phyloP scores from a whole-genome alignment of 2,888 invertebrate genomes.

The Cylindroiulus punctatus region DNA sequence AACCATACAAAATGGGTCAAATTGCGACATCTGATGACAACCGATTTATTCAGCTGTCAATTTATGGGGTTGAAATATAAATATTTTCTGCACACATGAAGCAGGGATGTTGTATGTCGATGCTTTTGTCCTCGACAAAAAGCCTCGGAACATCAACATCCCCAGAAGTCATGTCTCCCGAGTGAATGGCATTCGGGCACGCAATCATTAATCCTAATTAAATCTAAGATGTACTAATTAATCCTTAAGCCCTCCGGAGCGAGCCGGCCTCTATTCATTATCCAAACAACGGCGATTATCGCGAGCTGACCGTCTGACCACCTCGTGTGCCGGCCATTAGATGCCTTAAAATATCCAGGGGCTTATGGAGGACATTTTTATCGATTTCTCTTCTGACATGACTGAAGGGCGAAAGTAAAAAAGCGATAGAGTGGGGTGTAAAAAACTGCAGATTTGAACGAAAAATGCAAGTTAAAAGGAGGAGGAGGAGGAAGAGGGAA shows the following conservation, averaged over 20 bases:
- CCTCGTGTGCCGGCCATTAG: background rate
- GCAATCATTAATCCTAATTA: conserved; percentile 30
- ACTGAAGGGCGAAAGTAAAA: conserved; percentile 37
- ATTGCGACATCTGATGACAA: too few species aligned
- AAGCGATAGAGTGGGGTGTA: conserved; percentile 31
- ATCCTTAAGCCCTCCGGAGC: conserved; percentile 4
- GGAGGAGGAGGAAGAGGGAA: background rate
- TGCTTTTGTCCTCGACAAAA: too few species aligned
- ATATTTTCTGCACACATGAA: too few species aligned
- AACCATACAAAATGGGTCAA: too few species aligned
- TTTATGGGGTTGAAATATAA: too few species aligned
- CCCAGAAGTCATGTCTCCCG: too few species aligned
- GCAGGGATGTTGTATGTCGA: too few species aligned
- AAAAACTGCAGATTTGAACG: conserved; percentile 43
- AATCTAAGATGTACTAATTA: conserved; percentile 29
- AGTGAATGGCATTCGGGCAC: background rate
- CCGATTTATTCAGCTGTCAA: too few species aligned
- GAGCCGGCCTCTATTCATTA: background rate
- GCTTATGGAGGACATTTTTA: conserved; percentile 43
- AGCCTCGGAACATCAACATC: too few species aligned
- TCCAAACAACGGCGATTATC: conserved; percentile 15
- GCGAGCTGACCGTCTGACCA: background rate
- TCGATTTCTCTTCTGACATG: conserved; percentile 28
- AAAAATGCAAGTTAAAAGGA: conserved; percentile 47
- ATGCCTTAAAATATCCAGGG: background rate